Evolutionary conservation across 2,888 invertebrate genomes (phyloP).

Genomic region (Cryptops parisi): DNA sequence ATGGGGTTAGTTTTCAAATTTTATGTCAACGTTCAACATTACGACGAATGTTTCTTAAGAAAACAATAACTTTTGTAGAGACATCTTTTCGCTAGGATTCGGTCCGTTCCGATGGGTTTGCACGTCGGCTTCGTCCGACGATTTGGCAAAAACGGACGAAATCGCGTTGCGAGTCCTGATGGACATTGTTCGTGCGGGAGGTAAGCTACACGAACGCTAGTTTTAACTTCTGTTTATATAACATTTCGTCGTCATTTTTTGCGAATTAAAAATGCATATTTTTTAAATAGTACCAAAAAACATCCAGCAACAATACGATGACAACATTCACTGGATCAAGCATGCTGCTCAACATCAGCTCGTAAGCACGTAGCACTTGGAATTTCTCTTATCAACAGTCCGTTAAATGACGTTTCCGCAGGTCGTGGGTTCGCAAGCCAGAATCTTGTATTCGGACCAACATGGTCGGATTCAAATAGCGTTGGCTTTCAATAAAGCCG

Average conservation of each 20-base stretch:
- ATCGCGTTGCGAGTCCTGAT: slow-evolving; percentile 29
- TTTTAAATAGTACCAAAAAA: slow-evolving; percentile 25
- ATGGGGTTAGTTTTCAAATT: no score
- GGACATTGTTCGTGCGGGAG: slow-evolving; percentile 25
- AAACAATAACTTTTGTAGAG: slow-evolving; percentile 33
- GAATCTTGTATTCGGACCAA: slow-evolving; percentile 46
- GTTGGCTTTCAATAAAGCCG: slow-evolving; percentile 40
- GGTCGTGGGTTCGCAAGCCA: slow-evolving; percentile 40
- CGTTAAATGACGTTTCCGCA: no score
- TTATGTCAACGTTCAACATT: no score
- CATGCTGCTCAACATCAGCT: slow-evolving; percentile 40
- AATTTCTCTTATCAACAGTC: no score
- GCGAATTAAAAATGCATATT: background rate
- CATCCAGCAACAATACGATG: slow-evolving; percentile 39
- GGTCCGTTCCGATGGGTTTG: slow-evolving; percentile 50
- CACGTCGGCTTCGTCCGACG: slow-evolving; percentile 38
- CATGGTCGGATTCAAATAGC: slow-evolving; percentile 39
- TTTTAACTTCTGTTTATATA: no score
- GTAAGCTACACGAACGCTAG: background rate
- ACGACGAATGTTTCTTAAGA: no score
- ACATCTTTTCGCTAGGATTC: slow-evolving; percentile 48
- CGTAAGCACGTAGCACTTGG: slow-evolving; percentile 28
- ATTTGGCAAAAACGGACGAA: slow-evolving; percentile 40
- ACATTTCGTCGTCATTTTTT: slow-evolving; percentile 20
- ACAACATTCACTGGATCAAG: slow-evolving; percentile 44